Percentiles rank a stretch among this genome's conserved stretches.
These are phyloP conservation scores for Phocides pigmalion DNA, from an alignment of 1,140 invertebrate species.

Conservation along the genomic window DNA sequence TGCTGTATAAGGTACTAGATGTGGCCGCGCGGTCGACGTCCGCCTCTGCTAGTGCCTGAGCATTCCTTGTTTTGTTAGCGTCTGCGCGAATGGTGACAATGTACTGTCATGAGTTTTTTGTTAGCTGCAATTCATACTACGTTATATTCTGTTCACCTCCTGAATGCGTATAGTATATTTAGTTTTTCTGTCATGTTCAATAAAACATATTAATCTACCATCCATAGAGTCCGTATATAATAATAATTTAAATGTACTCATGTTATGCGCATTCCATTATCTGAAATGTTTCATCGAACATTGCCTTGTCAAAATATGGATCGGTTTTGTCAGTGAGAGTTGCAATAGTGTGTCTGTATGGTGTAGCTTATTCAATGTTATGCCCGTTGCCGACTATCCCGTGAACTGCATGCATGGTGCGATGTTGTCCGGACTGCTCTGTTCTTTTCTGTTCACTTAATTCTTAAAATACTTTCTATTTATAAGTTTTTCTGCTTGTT, in stretches of 20 bases:
- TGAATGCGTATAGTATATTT: constrained; percentile 7
- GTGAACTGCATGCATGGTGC: neutral
- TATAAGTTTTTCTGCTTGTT: neutral
- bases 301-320: neutral
- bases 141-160: neutral
- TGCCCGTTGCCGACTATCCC: neutral
- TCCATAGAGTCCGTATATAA: neutral
- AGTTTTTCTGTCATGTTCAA: neutral
- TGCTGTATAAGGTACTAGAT: constrained; percentile 6
- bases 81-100: constrained; percentile 14
- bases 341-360: constrained; percentile 3
- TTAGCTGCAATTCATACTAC: neutral
- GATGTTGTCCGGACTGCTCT: neutral
- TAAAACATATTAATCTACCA: neutral
- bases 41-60: constrained; percentile 15
- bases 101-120: constrained; percentile 1
- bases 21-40: constrained; percentile 6
- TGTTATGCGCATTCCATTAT: neutral
- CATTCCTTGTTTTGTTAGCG: constrained; percentile 9
- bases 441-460: neutral
- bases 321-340: constrained; percentile 5
- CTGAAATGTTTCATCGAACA: neutral
- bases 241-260: neutral
- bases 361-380: constrained; percentile 9
- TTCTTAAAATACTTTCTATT: neutral